These are phyloP conservation scores for Caenorhabditis sulstoni DNA, from an alignment of 2,888 invertebrate genomes.

Conservation along the genomic window DNA sequence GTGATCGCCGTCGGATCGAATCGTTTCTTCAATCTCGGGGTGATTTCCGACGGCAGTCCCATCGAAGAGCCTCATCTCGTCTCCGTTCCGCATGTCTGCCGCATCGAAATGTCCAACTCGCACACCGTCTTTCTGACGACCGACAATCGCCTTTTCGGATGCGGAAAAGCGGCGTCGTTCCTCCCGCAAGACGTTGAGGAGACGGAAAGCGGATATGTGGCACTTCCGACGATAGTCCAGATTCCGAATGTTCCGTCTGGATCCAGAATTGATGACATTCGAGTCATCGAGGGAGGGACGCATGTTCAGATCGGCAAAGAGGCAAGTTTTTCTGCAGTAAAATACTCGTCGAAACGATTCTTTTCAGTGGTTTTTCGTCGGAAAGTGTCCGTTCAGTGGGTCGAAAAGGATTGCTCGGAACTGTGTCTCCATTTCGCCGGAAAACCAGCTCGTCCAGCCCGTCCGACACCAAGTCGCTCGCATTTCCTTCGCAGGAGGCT, in stretches of 20 bases:
- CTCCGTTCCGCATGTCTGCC: constrained; percentile 2
- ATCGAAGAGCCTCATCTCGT: constrained; percentile 36
- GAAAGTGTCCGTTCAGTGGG: constrained; percentile 5
- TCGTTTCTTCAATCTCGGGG: constrained; percentile 52
- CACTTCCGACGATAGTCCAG: constrained; percentile 13
- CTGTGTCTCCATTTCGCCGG: background rate
- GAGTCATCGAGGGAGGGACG: constrained; percentile 17
- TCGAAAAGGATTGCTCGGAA: constrained; percentile 15
- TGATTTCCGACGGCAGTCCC: constrained; percentile 53
- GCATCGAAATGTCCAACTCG: constrained; percentile 45
- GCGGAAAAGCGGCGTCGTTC: constrained; percentile 40
- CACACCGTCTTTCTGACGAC: constrained; percentile 46
- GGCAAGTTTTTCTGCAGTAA: constrained; percentile 2
- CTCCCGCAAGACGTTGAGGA: constrained; percentile 8
- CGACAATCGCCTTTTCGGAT: constrained; percentile 30
- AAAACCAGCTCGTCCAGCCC: background rate
- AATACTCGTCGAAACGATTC: background rate
- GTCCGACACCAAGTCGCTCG: background rate
- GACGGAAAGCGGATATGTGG: constrained; percentile 23
- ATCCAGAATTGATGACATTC: background rate
- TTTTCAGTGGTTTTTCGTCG: constrained; percentile 45
- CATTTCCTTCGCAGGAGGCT: constrained; percentile 1
- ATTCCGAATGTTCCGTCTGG: background rate
- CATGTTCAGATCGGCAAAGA: constrained; percentile 13
- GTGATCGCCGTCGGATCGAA: constrained; percentile 40